phyloP scores from a whole-genome alignment of 1,140 invertebrate genomes.

The Epicauta chinensis region DNA sequence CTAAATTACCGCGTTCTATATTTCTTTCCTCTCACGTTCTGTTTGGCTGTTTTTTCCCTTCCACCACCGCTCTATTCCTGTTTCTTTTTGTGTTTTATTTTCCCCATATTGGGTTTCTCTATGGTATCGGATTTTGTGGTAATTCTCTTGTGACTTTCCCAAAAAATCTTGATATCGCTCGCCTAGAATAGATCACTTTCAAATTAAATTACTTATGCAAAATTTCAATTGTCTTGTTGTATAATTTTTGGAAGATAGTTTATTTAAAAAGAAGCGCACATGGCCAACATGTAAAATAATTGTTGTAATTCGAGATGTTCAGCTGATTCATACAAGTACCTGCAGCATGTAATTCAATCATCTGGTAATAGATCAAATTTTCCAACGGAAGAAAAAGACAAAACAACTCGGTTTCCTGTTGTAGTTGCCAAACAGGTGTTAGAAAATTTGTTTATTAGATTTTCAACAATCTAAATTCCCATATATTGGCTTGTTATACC shows the following conservation, averaged over 20 bases:
- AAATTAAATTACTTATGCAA: no score
- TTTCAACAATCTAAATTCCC: neutral
- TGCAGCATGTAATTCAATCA: conserved; percentile 17
- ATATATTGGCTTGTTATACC: neutral
- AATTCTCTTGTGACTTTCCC: conserved; percentile 4
- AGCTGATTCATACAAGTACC: conserved; percentile 9
- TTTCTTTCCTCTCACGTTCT: conserved; percentile 20
- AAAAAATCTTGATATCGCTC: conserved; percentile 3
- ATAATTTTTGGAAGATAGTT: neutral
- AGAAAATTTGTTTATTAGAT: neutral
- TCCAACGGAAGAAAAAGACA: conserved; percentile 8
- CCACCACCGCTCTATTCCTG: neutral
- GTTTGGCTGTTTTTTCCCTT: conserved; percentile 19
- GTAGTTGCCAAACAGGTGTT: neutral
- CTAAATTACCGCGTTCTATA: conserved; percentile 15
- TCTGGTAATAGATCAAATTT: conserved; percentile 16
- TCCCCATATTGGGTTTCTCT: conserved; percentile 15
- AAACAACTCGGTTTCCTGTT: neutral
- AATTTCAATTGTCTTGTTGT: no score
- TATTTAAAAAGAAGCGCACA: neutral
- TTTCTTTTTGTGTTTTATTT: conserved; percentile 1
- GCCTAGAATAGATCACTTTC: no score
- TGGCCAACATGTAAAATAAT: conserved; percentile 3
- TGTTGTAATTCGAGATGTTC: conserved; percentile 8
- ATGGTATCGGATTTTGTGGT: conserved; percentile 17